Conservation (phyloP, 2,797 vertebrate species). For the Amazonetta brasiliensis region DNA sequence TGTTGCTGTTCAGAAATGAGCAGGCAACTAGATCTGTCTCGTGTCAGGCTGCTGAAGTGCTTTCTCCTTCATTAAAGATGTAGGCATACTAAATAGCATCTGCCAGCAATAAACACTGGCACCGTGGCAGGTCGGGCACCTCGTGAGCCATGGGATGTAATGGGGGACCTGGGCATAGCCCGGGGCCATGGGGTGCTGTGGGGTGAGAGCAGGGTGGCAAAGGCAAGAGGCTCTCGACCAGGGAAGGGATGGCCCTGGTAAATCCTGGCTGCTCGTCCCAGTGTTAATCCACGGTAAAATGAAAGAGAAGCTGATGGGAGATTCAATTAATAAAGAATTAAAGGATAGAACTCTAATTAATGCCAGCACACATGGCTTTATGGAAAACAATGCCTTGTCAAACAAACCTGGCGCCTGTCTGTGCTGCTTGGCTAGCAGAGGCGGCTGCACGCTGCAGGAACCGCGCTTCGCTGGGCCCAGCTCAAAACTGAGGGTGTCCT, state of each 20-base stretch:
- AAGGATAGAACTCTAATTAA: constrained; percentile 54
- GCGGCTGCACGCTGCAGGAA: rapidly evolving
- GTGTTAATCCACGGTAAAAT: constrained; percentile 13
- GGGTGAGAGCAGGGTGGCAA: background rate
- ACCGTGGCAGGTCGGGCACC: background rate
- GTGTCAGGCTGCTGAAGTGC: constrained; percentile 8
- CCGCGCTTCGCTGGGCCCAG: rapidly evolving
- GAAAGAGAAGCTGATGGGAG: constrained; percentile 17
- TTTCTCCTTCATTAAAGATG: constrained; percentile 56
- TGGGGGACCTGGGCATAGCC: background rate
- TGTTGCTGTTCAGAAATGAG: constrained; percentile 54
- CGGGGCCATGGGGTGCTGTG: background rate
- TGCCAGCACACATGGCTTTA: background rate
- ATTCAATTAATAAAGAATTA: constrained; percentile 69
- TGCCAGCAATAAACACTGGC: constrained; percentile 13
- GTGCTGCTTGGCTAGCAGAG: rapidly evolving
- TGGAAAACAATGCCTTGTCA: background rate
- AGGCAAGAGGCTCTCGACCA: background rate
- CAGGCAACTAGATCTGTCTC: constrained; percentile 62
- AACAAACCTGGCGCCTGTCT: background rate
- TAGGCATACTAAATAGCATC: constrained; percentile 58
- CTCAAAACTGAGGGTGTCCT: background rate
- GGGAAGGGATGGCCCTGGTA: background rate
- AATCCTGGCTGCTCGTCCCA: background rate
- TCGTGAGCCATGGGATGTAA: no score